A percentile compares a stretch with the other conserved stretches of the same genome.
phyloP scores from a whole-genome alignment of 2,797 vertebrate species.

The Peromyscus nudipes region DNA sequence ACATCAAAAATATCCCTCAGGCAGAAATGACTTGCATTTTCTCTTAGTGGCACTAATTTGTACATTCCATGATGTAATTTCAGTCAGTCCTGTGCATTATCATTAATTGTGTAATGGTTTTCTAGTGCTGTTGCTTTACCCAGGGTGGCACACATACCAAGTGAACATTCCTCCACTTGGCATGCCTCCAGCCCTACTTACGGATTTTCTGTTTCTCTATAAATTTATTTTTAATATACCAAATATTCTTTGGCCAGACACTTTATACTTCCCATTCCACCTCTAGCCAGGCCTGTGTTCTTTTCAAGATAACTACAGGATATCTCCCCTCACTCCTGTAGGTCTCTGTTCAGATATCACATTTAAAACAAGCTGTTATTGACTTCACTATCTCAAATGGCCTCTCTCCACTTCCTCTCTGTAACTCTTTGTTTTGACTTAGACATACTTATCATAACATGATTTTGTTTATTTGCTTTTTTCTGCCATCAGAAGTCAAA shows the following conservation, averaged over 20 bases:
- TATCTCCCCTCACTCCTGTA: not conserved
- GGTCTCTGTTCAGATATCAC: not conserved
- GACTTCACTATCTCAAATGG: not conserved
- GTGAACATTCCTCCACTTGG: not conserved
- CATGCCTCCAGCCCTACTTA: not conserved
- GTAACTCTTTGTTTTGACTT: conserved; percentile 27
- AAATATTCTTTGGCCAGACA: not conserved
- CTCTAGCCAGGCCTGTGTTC: not conserved
- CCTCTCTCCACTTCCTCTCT: not conserved
- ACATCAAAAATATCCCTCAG: not conserved
- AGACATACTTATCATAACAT: not conserved
- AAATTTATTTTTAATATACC: not conserved
- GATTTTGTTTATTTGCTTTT: conserved; percentile 1
- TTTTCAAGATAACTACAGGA: not conserved
- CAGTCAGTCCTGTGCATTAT: not conserved
- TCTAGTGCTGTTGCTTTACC: not conserved
- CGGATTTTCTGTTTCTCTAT: not conserved
- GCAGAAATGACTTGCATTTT: not conserved
- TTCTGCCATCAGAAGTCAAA: not conserved
- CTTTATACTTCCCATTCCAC: not conserved
- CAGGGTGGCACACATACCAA: not conserved
- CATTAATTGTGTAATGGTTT: not conserved
- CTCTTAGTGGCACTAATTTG: not conserved
- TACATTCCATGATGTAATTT: not conserved
- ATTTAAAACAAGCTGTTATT: not conserved